phyloP scores from a whole-genome alignment of 2,888 invertebrate species.

The Dasysyrphus tricinctus region DNA sequence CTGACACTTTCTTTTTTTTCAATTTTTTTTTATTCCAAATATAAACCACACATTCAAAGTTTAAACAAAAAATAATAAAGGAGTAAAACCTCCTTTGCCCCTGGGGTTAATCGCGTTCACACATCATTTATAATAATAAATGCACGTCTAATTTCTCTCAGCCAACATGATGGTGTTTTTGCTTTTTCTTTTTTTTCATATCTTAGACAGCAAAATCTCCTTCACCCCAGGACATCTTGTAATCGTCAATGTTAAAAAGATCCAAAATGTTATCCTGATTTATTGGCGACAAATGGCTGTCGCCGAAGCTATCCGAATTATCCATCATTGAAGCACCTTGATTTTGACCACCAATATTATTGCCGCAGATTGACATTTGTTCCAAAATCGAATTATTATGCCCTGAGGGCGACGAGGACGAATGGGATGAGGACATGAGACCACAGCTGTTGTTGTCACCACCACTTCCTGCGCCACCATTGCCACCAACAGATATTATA shows the following conservation, averaged over 20 bases:
- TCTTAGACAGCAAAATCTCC: slow-evolving; percentile 83
- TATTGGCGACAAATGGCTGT: slow-evolving; percentile 73
- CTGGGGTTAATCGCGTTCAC: slow-evolving; percentile 10
- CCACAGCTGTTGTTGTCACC: slow-evolving; percentile 50
- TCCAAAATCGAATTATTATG: slow-evolving; percentile 68
- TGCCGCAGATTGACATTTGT: slow-evolving; percentile 62
- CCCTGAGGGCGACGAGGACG: slow-evolving; percentile 41
- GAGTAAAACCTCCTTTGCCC: slow-evolving; percentile 27
- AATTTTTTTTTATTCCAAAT: slow-evolving; percentile 4
- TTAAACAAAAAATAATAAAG: slow-evolving; percentile 2
- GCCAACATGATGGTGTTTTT: not conserved
- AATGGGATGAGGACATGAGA: slow-evolving; percentile 65
- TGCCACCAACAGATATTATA: slow-evolving; percentile 45
- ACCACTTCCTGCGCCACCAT: slow-evolving; percentile 13
- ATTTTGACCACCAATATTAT: slow-evolving; percentile 39
- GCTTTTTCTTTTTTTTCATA: not conserved
- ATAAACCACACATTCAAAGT: slow-evolving; percentile 40
- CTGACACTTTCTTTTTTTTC: slow-evolving; percentile 26
- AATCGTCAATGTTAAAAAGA: slow-evolving; percentile 83
- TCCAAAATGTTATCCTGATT: slow-evolving; percentile 81
- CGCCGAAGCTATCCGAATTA: slow-evolving; percentile 77
- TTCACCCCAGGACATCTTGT: slow-evolving; percentile 83
- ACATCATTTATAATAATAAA: slow-evolving; percentile 51
- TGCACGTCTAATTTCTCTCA: slow-evolving; percentile 44
- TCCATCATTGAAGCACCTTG: slow-evolving; percentile 73